Evolutionary conservation across 2,113 vertebrate genomes (phyloP), one percentile per base, ranked within the genome.

Genomic region (Takifugu flavidus): DNA sequence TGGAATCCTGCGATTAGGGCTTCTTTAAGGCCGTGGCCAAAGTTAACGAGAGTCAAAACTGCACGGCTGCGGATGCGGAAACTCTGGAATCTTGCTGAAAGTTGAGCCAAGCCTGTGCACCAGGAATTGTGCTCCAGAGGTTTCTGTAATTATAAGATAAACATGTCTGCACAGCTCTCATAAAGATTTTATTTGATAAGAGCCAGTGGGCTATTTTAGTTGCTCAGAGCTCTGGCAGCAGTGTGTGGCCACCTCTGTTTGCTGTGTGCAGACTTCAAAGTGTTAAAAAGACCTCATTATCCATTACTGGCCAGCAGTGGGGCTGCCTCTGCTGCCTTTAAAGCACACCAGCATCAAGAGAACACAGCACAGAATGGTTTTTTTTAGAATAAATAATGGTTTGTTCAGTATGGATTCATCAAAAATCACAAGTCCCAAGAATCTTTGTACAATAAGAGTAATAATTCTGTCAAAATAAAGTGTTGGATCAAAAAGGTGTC

Each of bases 81-180:
- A 57, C 45, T 56, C 53, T 82, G 67, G 65, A 79, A 28, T 67
- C 29, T 53, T 20, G 62, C 44, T 67, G 57, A 57, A 34, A 58
- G 55, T 28, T 25, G 57, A 39, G 3, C 10, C 46, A 52, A 59
- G 34, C 31, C 55, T 51, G 15, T 60, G 31, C 42, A 52, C 26
- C 25, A 51, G 54, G 44, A 31, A 49, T 71, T 66, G 49, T 67
- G 51, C 78, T 84, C 59, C 65, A 78, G 84, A 81, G 50, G 56
- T 57, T 69, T 76, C 74, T 82, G 72, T 78, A 79, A 85, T 84
- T 81, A 81, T 69, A 76, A 60, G 51, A 59, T 43, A 14, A 62
- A 47, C 53, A 56, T 29, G 57, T 20, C 64, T 56, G 59, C 34
- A 25, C 39, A 34, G 25, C 31, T 49, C 45, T 59, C 14, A 72